Conservation (phyloP, 2,888 invertebrate species). For the Balanococcus diminutus region DNA sequence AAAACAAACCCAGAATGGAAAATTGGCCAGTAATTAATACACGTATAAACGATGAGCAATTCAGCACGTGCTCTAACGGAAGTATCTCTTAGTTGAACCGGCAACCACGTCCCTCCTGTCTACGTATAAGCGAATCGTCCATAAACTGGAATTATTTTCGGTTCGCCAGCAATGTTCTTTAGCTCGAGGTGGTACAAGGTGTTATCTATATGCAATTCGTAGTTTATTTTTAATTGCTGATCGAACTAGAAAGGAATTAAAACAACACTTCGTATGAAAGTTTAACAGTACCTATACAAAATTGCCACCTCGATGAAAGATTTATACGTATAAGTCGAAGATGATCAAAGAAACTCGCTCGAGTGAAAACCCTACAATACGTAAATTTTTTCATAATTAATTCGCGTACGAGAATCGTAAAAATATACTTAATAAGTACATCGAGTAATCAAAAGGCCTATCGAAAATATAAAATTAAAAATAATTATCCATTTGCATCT, state of each 20-base stretch:
- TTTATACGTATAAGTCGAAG: background rate
- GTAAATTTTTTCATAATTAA: background rate
- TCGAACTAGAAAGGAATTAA: background rate
- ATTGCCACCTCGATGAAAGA: background rate
- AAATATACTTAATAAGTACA: background rate
- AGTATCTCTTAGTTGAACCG: background rate
- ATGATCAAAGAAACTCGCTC: background rate
- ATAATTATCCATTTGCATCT: background rate
- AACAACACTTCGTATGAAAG: background rate
- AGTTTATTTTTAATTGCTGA: background rate
- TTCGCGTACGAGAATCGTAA: background rate
- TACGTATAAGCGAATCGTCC: background rate
- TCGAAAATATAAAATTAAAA: background rate
- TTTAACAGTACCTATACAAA: background rate
- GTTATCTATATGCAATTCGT: background rate
- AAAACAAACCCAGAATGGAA: background rate
- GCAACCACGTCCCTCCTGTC: background rate
- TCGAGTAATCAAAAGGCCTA: background rate
- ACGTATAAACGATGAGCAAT: background rate
- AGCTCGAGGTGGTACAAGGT: background rate
- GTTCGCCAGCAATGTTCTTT: background rate
- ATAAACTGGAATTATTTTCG: background rate
- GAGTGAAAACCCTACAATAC: background rate
- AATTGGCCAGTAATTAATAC: background rate
- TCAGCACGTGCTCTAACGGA: background rate